Percentiles rank a stretch among this genome's conserved stretches.
phyloP scores from a whole-genome alignment of 2,888 invertebrate genomes.

The Drosophila fungiperda region DNA sequence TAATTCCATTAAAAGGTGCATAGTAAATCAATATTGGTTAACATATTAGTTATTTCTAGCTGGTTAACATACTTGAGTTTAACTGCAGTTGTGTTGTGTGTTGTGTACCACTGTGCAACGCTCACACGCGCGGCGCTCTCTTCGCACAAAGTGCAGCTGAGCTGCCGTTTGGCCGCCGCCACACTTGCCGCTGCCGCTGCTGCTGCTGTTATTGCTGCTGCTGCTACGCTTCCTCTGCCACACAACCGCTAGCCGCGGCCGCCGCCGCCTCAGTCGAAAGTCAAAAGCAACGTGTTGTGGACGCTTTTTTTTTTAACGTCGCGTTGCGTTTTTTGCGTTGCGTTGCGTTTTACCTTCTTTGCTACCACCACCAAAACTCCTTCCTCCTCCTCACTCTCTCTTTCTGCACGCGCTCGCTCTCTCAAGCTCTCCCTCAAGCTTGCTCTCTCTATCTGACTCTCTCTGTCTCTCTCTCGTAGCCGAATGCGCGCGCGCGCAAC shows the following conservation, averaged over 20 bases:
- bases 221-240: constrained; percentile 75
- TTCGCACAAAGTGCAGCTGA: constrained; percentile 81
- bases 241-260: constrained; percentile 72
- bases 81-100: constrained; percentile 4
- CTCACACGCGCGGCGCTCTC: constrained; percentile 59
- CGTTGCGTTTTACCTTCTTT: constrained; percentile 69
- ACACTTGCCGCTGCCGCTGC: constrained; percentile 72
- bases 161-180: constrained; percentile 76
- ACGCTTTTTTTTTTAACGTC: constrained; percentile 79
- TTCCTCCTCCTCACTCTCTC: constrained; percentile 38
- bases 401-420: constrained; percentile 13
- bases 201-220: constrained; percentile 59
- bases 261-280: constrained; percentile 80
- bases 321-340: constrained; percentile 81
- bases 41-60: too few species aligned
- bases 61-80: not conserved
- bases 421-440: constrained; percentile 31
- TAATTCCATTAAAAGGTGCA: not conserved
- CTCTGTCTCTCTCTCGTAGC: constrained; percentile 40
- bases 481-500: constrained; percentile 59
- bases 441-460: constrained; percentile 35
- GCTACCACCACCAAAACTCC: constrained; percentile 31
- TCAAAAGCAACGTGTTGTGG: constrained; percentile 81
- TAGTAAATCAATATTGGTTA: not conserved
- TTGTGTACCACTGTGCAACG: constrained; percentile 51